Evolutionary conservation across 2,113 vertebrate species (phyloP).

Genomic region (Zapornia atra): DNA sequence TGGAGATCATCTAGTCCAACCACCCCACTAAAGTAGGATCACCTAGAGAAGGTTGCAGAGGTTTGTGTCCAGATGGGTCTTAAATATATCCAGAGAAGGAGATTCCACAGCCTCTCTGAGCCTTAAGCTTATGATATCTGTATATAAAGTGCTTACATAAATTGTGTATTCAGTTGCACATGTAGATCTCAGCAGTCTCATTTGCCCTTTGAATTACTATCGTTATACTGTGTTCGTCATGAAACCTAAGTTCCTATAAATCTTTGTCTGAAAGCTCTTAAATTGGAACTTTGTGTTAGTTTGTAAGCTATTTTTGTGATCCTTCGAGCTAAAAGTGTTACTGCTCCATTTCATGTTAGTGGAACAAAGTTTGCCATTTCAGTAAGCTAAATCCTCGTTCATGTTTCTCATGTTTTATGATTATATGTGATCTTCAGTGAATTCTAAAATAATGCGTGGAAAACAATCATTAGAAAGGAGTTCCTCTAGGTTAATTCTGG

Average conservation of each 20-base stretch:
- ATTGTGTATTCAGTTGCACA: not conserved
- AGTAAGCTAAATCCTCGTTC: not conserved
- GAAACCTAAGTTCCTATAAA: not conserved
- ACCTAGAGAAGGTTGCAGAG: too few relatives aligned
- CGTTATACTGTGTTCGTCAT: not conserved
- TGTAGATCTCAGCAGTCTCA: not conserved
- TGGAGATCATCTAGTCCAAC: too few relatives aligned
- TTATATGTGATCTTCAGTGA: not conserved
- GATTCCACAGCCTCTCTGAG: too few relatives aligned
- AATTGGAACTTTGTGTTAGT: not conserved
- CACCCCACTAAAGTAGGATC: too few relatives aligned
- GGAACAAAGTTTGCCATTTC: not conserved
- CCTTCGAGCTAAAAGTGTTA: not conserved
- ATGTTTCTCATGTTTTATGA: not conserved
- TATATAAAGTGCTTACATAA: not conserved
- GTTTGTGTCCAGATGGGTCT: too few relatives aligned
- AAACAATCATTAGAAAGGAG: not conserved
- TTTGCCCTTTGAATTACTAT: not conserved
- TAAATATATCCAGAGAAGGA: too few relatives aligned
- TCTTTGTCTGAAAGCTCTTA: not conserved
- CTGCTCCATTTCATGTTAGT: not conserved
- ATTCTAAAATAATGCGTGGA: not conserved
- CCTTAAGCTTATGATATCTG: not conserved
- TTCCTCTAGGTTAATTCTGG: not conserved
- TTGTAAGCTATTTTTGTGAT: not conserved